Evolutionary conservation across 2,113 vertebrate genomes (phyloP).

Genomic region (Equus przewalskii): DNA sequence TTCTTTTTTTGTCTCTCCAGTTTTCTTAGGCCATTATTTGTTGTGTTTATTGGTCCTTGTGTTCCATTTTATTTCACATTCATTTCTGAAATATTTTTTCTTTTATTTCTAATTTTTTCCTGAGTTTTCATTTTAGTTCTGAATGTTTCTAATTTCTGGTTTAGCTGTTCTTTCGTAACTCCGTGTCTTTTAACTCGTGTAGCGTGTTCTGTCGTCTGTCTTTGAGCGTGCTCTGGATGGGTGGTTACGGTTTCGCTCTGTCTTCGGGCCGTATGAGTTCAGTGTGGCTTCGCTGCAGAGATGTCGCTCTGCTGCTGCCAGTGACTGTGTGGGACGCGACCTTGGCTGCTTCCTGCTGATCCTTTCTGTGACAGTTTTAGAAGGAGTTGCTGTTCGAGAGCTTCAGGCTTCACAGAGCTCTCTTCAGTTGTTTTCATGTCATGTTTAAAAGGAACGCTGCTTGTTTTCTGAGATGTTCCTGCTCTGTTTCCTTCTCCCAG

Average conservation of each 20-base stretch:
- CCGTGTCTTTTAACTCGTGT: background rate
- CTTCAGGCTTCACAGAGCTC: background rate
- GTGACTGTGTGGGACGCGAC: background rate
- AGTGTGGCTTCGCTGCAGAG: background rate
- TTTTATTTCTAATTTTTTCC: constrained; percentile 7
- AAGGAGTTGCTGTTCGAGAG: background rate
- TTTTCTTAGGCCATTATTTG: background rate
- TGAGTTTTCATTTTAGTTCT: constrained; percentile 46
- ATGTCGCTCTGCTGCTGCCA: background rate
- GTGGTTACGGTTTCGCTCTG: background rate
- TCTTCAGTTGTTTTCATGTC: background rate
- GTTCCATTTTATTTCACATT: constrained; percentile 21
- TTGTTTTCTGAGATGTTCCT: background rate
- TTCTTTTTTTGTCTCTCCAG: constrained; percentile 5
- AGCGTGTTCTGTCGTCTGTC: background rate
- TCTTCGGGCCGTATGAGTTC: background rate
- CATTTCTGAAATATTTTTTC: constrained; percentile 35
- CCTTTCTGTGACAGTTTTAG: background rate
- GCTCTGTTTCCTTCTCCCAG: background rate
- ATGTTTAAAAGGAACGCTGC: background rate
- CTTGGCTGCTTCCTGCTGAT: background rate
- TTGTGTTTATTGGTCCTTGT: background rate
- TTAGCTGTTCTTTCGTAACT: background rate
- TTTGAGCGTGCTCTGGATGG: background rate
- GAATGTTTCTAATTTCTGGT: background rate